Conservation (phyloP, 2,888 invertebrate species). For the Caenorhabditis japonica region DNA sequence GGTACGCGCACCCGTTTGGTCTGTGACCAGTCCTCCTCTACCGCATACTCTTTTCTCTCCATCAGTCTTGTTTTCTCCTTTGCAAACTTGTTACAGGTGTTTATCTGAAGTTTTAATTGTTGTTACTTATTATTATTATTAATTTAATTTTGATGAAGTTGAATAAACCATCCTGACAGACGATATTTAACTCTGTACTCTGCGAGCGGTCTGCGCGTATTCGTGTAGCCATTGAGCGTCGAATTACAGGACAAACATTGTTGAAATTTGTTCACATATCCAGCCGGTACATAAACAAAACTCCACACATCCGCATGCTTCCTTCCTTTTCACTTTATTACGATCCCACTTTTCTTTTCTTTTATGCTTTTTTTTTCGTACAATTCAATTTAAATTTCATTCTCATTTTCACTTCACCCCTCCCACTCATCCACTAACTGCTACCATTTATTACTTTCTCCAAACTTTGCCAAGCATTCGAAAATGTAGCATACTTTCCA, state of each 20-base stretch:
- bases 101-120: slow-evolving; percentile 4
- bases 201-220: slow-evolving; percentile 17
- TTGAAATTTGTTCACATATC: slow-evolving; percentile 32
- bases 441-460: slow-evolving; percentile 37
- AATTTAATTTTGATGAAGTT: too few species aligned
- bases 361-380: slow-evolving; percentile 5
- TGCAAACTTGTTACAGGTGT: slow-evolving; percentile 35
- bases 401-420: slow-evolving; percentile 1
- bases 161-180: too few species aligned
- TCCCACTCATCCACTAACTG: slow-evolving; percentile 4
- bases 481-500: slow-evolving; percentile 33
- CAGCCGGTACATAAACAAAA: slow-evolving; percentile 5
- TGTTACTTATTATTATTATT: too few species aligned
- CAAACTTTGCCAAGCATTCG: slow-evolving; percentile 34
- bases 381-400: slow-evolving; percentile 4
- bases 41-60: slow-evolving; percentile 2
- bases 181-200: too few species aligned
- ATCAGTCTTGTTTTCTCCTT: slow-evolving; percentile 34
- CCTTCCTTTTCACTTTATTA: not conserved
- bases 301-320: slow-evolving; percentile 10
- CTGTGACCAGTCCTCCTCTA: slow-evolving; percentile 17
- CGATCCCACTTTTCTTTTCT: slow-evolving; percentile 18
- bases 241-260: slow-evolving; percentile 35
- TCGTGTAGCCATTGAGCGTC: slow-evolving; percentile 33
- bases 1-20: slow-evolving; percentile 52